Evolutionary conservation across 2,797 vertebrate genomes (phyloP).

Genomic region (Schizothorax lantsangensis): DNA sequence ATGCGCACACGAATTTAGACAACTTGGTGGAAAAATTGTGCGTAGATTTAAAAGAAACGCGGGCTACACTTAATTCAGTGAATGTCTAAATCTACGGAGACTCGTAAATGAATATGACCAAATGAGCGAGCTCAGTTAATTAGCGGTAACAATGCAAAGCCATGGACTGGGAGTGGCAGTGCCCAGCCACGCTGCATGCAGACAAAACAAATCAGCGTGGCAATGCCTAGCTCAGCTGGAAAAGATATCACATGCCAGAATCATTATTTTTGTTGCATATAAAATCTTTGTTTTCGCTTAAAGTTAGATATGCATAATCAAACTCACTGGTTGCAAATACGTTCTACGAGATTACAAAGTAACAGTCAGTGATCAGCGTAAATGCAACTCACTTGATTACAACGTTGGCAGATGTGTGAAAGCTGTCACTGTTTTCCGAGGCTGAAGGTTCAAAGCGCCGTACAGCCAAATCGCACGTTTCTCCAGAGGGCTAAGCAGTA

Average conservation of each 20-base stretch:
- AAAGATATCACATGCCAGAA: conserved; percentile 8
- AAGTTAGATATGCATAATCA: not conserved
- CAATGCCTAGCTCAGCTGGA: not conserved
- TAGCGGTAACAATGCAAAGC: conserved; percentile 42
- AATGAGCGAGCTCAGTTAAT: not conserved
- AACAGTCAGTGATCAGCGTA: not conserved
- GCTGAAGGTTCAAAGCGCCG: conserved; percentile 3
- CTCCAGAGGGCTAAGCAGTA: conserved; percentile 27
- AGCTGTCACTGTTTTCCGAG: conserved; percentile 18
- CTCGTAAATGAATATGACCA: not conserved
- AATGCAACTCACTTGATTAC: conserved; percentile 40
- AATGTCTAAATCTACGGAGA: not conserved
- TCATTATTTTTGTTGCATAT: not conserved
- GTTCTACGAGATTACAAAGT: not conserved
- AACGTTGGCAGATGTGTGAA: conserved; percentile 10
- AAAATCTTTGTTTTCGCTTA: no score
- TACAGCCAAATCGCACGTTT: conserved; percentile 35
- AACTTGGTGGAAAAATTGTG: not conserved
- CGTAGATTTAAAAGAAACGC: not conserved
- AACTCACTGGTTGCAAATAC: not conserved
- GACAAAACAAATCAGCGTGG: conserved; percentile 61
- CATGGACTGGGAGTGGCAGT: conserved; percentile 72
- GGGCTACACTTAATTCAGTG: not conserved
- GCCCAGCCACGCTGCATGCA: conserved; percentile 40
- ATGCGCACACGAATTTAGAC: not conserved